Base-by-base conservation (phyloP, 64 coral and sea anemone species). In the Acropora tenuis region DNA sequence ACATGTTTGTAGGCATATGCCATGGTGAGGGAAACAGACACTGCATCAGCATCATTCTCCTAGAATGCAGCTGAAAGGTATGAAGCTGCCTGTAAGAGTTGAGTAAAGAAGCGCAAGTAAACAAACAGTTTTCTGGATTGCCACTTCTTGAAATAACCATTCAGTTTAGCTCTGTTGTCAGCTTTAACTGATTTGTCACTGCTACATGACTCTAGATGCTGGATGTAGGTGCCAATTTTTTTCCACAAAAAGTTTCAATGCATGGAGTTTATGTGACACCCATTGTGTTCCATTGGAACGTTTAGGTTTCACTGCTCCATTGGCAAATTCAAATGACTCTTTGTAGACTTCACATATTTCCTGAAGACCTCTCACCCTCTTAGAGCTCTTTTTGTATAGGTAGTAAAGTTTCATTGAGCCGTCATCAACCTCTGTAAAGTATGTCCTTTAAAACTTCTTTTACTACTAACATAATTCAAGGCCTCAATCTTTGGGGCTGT, bases 351-450 rank as follows among this genome's bases (percentile, higher is more conserved):
- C 68, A 87, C 69, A 18, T 1, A 92, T 74, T 86, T 87, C 75
- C 20, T 46, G 52, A 55, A 92, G 75, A 10, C 83, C 83, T 92
- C 75, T 15, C 73, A 87, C 20, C 76, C 83, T 92, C 50, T 86
- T 92, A 15, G 90, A 81, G 41, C 80, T 92, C 57, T 92, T 92
- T 41, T 92, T 83, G 79, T 92, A 87, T 48, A 92, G 78, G 19
- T 92, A 92, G 45, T 92, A 92, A 1, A 87, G n/a, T 47, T 76
- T 63, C 8, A 80, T 43, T 13, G 87, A 77, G 13, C 50, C 41
- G 47, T 86, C 90, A 78, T 92, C 80, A 86, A 92, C 74, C 77
- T 92, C 80, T 48, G 71, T 87, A 77, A 92, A 92, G 43, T 79
- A 92, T 87, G 17, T 68, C n/a, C 76, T 16, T 92, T 5, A 87